Base-by-base conservation (phyloP, 2,113 vertebrate species). In the Microtus montanus region DNA sequence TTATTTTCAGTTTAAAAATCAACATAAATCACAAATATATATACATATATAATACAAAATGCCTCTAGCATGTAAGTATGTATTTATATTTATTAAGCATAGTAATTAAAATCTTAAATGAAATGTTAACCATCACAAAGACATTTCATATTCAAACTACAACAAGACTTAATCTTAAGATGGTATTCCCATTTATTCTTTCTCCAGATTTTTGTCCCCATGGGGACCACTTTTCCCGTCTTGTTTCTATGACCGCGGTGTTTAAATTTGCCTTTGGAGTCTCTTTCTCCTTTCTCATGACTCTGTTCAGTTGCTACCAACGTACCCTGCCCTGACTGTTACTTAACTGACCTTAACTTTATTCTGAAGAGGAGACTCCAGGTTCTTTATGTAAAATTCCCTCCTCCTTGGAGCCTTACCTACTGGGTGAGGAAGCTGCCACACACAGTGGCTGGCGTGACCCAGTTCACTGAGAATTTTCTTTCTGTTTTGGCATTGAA, bases 401-500 rank as follows among this genome's bases (percentile, higher is more conserved):
- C n/a, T 87, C 47, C 24, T 91, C 2, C 33, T 35, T 73, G 24
- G 19, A 78, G 10, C 41, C 63, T 68, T 66, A 49, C 44, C 33
- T 66, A 1, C 5, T 12, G 26, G 35, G 7, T 11, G 7, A 70
- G 47, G 38, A 80, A 38, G 73, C 52, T 5, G 54, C 61, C 61
- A 0, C 5, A 12, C 41, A 49, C 4, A 3, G 58, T n/a, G 44
- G 35, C 22, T 13, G 7, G 0, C 12, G 14, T 1, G 0, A 28
- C 3, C 24, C 13, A 52, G 28, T 63, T 38, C 38, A 1, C 84
- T 33, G 35, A 30, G 26, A 47, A 44, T 66, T 47, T 10, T 71
- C 19, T 26, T 10, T 71, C 24, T 26, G 15, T 70, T 80, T 92
- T 9, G 71, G 9, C 52, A 19, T 11, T 3, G 7, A 79, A 86